Evolutionary conservation across 2,888 invertebrate species (phyloP).

Genomic region (Steinernema scapterisci): DNA sequence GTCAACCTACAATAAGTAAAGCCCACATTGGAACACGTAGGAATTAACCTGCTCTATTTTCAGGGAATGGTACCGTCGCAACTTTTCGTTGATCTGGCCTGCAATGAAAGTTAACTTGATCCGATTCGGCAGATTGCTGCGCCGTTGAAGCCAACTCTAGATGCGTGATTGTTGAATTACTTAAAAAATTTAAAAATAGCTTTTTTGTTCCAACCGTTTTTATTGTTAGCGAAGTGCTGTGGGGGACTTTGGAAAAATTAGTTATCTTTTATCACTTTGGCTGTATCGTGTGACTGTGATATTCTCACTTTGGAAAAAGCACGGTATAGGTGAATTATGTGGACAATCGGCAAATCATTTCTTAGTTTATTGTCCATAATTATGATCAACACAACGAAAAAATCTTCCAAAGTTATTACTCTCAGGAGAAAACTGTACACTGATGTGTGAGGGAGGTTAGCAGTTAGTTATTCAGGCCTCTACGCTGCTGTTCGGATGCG

Average conservation of each 20-base stretch:
- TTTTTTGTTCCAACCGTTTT: too few relatives aligned
- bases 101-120: conserved; percentile 61
- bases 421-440: neutral
- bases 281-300: too few relatives aligned
- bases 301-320: too few relatives aligned
- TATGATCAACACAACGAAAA: neutral
- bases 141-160: too few relatives aligned
- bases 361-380: neutral
- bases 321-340: too few relatives aligned
- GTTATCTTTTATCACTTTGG: too few relatives aligned
- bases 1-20: conserved; percentile 58
- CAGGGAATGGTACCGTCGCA: conserved; percentile 64
- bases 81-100: conserved; percentile 61
- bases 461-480: conserved; percentile 52
- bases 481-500: conserved; percentile 63
- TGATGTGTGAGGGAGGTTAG: neutral
- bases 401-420: conserved; percentile 7
- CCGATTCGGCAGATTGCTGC: conserved; percentile 50
- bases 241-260: too few relatives aligned
- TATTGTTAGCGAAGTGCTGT: too few relatives aligned
- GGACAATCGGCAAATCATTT: too few relatives aligned
- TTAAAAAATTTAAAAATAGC: too few relatives aligned
- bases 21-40: too few relatives aligned
- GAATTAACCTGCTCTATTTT: conserved; percentile 35
- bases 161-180: too few relatives aligned